These are phyloP conservation scores for Parazoanthus atlanticus DNA, from an alignment of 92 coral and sea anemone species.

Conservation along the genomic window DNA sequence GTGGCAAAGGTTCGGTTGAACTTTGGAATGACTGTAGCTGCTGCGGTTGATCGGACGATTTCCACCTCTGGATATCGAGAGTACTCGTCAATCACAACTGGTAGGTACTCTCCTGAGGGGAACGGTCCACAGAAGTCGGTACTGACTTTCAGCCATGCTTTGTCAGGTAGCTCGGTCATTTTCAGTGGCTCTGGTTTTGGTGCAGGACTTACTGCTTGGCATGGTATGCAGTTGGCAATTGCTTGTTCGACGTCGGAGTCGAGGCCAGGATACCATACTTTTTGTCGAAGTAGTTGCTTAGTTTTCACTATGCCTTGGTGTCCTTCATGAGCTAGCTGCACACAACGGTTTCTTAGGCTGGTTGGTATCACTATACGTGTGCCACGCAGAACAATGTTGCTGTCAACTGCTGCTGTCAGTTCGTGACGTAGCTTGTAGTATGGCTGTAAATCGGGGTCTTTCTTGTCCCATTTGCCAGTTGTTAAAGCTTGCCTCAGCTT, in stretches of 20 bases:
- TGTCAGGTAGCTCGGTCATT: slow-evolving; percentile 46
- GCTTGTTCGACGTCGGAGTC: slow-evolving; percentile 38
- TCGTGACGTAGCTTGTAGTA: slow-evolving; percentile 44
- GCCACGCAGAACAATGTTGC: slow-evolving; percentile 33
- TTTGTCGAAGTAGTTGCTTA: slow-evolving; percentile 41
- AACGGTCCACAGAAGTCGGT: slow-evolving; percentile 50
- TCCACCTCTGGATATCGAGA: slow-evolving; percentile 49
- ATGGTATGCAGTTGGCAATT: slow-evolving; percentile 46
- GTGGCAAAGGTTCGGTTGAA: slow-evolving; percentile 34
- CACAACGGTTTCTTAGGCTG: slow-evolving; percentile 34
- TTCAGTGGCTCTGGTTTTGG: slow-evolving; percentile 42
- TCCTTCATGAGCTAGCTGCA: slow-evolving; percentile 56
- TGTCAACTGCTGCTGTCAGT: slow-evolving; percentile 26
- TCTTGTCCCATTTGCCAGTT: slow-evolving; percentile 2
- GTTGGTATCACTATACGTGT: slow-evolving; percentile 48
- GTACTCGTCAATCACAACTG: slow-evolving; percentile 47
- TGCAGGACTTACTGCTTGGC: slow-evolving; percentile 50
- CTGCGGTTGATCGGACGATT: slow-evolving; percentile 46
- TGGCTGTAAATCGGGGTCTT: slow-evolving; percentile 10
- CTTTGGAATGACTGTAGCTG: slow-evolving; percentile 34
- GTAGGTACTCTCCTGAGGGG: slow-evolving; percentile 40
- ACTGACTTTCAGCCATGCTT: slow-evolving; percentile 28
- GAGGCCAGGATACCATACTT: slow-evolving; percentile 57
- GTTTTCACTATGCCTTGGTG: slow-evolving; percentile 51
- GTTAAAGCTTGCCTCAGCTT: not conserved